Evolutionary conservation across 2,888 invertebrate species (phyloP).

Genomic region (Leptothorax acervorum): DNA sequence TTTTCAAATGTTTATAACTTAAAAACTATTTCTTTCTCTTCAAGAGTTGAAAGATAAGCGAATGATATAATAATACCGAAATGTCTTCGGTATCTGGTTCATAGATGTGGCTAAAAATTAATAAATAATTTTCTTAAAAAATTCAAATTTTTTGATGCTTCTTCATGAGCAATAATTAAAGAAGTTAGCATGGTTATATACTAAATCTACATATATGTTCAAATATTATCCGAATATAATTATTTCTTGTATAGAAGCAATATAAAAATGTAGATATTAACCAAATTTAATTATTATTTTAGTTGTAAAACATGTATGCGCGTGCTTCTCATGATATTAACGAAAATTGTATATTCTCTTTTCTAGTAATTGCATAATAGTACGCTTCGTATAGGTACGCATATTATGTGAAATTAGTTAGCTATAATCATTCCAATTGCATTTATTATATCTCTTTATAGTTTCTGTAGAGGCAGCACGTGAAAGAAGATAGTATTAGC

Average conservation of each 20-base stretch:
- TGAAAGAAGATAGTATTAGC: slow-evolving; percentile 15
- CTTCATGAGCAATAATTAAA: background rate
- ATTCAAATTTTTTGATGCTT: background rate
- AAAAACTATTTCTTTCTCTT: background rate
- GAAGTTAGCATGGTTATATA: background rate
- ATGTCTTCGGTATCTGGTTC: background rate
- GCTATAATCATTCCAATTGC: background rate
- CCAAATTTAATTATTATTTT: slow-evolving; percentile 4
- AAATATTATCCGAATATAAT: background rate
- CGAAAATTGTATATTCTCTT: background rate
- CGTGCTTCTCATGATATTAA: background rate
- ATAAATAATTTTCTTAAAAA: background rate
- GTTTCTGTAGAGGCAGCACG: slow-evolving; percentile 16
- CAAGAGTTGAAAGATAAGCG: background rate
- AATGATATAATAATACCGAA: background rate
- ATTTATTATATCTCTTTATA: background rate
- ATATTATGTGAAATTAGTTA: background rate
- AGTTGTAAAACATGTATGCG: background rate
- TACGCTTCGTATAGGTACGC: background rate
- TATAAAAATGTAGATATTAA: background rate
- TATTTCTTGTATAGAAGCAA: background rate
- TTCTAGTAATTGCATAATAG: background rate
- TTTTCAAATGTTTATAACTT: background rate
- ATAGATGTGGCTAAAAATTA: background rate
- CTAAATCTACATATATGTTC: background rate